Conservation (phyloP, 2,888 invertebrate genomes). For the Aporophyla lueneburgensis region DNA sequence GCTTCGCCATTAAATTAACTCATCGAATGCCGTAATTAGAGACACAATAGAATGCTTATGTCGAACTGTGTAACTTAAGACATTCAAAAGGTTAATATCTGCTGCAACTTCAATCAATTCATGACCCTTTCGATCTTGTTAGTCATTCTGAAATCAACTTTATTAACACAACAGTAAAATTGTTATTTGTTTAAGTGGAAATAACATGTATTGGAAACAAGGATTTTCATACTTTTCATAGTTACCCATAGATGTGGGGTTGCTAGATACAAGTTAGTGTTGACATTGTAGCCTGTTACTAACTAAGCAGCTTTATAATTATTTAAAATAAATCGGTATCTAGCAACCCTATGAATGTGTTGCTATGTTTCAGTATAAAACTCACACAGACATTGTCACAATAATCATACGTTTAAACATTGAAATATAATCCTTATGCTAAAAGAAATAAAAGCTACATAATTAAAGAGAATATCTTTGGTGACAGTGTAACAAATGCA, state of each 20-base stretch:
- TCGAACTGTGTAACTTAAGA: no score
- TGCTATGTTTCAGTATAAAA: background rate
- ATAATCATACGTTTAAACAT: conserved; percentile 53
- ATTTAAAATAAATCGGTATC: background rate
- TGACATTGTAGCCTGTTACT: background rate
- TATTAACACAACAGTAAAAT: conserved; percentile 8
- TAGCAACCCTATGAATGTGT: conserved; percentile 6
- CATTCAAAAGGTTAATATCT: no score
- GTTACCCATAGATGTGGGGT: background rate
- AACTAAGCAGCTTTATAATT: background rate
- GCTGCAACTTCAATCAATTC: background rate
- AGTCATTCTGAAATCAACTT: background rate
- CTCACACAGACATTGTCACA: conserved; percentile 45
- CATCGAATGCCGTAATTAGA: no score
- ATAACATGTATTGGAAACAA: background rate
- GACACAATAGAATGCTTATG: no score
- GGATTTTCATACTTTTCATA: background rate
- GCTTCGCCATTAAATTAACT: background rate
- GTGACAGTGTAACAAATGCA: conserved; percentile 61
- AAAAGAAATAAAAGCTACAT: conserved; percentile 60
- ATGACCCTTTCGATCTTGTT: background rate
- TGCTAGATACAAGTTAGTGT: conserved; percentile 6
- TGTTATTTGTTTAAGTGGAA: background rate
- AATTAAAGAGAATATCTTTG: conserved; percentile 62
- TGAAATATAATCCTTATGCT: conserved; percentile 52